phyloP scores from a whole-genome alignment of 37 sponge, comb jelly and placozoan genomes.

The Chondrosia reniformis region DNA sequence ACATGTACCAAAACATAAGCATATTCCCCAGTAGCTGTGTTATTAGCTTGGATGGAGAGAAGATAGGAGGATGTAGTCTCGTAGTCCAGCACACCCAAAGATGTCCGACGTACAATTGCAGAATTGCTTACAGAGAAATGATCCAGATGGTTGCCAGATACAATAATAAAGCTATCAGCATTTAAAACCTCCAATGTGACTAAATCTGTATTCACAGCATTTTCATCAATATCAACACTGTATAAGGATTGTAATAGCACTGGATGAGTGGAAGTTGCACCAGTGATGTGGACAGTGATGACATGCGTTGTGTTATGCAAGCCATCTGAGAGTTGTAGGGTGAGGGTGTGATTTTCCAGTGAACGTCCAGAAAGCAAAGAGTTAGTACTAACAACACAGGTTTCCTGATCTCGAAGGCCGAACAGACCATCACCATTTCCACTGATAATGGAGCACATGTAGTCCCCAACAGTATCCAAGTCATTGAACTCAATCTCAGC shows the following conservation, averaged over 20 bases:
- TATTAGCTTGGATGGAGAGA: slow-evolving; percentile 31
- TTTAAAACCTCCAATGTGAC: background rate
- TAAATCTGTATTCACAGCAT: background rate
- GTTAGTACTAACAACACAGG: background rate
- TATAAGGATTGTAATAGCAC: background rate
- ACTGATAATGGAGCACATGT: background rate
- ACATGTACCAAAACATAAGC: slow-evolving; percentile 44
- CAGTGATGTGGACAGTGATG: background rate
- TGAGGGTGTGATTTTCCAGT: background rate
- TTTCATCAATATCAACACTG: background rate
- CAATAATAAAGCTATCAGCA: slow-evolving; percentile 13
- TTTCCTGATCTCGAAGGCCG: background rate
- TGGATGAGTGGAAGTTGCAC: background rate
- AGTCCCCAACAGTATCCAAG: slow-evolving; percentile 14
- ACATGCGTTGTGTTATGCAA: background rate
- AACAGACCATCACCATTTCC: background rate
- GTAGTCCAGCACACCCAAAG: slow-evolving; percentile 28
- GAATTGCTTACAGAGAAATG: background rate
- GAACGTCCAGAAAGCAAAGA: background rate
- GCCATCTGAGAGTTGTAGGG: slow-evolving; percentile 11
- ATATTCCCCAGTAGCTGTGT: background rate
- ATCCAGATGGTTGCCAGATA: slow-evolving; percentile 10
- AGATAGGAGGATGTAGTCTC: slow-evolving; percentile 43
- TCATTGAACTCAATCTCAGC: slow-evolving; percentile 25
- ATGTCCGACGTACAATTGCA: background rate